Evolutionary conservation across 2,797 vertebrate species (phyloP), one percentile per base, ranked within the genome.

Genomic region (Myioborus miniatus): DNA sequence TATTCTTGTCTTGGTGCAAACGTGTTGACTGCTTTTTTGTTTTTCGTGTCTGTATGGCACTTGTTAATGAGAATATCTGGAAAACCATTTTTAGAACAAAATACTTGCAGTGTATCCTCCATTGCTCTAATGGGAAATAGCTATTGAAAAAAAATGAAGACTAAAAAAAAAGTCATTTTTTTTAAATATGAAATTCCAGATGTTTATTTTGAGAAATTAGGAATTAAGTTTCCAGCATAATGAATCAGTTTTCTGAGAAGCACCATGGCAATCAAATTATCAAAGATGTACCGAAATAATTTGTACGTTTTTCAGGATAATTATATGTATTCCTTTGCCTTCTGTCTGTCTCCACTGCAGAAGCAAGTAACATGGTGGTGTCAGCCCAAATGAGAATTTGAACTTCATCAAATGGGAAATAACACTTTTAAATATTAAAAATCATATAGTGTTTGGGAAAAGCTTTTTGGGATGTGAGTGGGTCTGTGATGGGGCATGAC

Each of bases 391-490:
- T 34, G 26, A 70, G 36, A 89, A 76, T n/a, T 22, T 47, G 41
- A 94, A n/a, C 17, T 65, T n/a, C 4, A 69, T 79, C 27, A 44
- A 55, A 32, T 2, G 50, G 43, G 15, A 74, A 82, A 50, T 43
- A 58, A 52, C 81, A n/a, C 3, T 46, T 68, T 20, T 12, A 58
- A 76, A 34, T 69, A 67, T 6, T 50, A 44, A 53, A 55, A 72
- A 46, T 20, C 0, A 26, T 53, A 9, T 3, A 39, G 30, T 4
- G 0, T 80, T 74, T 87, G 32, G 34, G 20, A 62, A 60, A 26
- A 63, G 12, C 1, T 23, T 84, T 81, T 62, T 13, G 5, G 9
- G 18, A 37, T 59, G 8, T 2, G 34, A 32, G 50, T 0, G 0
- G 7, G 16, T 43, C 41, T 3, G 1, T 44, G 30, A 9, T 23